Evolutionary conservation across 1,140 invertebrate species (phyloP), one percentile per base, ranked within the genome.

Genomic region (Antheraea mylitta): DNA sequence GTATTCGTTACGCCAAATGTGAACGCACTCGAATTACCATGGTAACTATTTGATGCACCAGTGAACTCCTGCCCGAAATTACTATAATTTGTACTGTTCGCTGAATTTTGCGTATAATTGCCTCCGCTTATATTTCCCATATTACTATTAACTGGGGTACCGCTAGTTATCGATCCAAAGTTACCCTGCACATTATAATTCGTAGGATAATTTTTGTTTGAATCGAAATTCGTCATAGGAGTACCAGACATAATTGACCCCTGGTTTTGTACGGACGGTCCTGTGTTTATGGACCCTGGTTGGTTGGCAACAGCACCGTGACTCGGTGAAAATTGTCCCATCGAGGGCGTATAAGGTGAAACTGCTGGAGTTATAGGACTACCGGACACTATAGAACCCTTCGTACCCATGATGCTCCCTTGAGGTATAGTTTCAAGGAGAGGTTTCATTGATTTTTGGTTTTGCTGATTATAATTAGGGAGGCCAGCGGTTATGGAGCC

Each of bases 401-500:
- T 68, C 0, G 68, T 74, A 0, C 70, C 77, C 77, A 90, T 88
- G 18, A 88, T 80, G 19, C 70, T 82, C 0, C 87, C 86, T 70
- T 90, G 87, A 0, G 84, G 86, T 66, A 91, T 89, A 1, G 89
- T 88, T 72, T 91, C 83, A 30, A 91, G 60, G 1, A 80, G 76
- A 0, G 82, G 85, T 66, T 83, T 85, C 80, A 86, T 83, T 1
- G 75, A 78, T 73, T 83, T 86, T 18, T 79, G 78, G 71, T 79
- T 93, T 74, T 84, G 94, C 92, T 94, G 93, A 42, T 85, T 81
- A 19, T 80, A 82, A 60, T 78, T 91, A n/a, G 87, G 85, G 11
- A 90, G 82, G 2, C 80, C 81, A 18, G 79, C 76, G 8, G 83
- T 85, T 8, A 85, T 84, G 0, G 87, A 81, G 0, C 81, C 84